Evolutionary conservation across 2,888 invertebrate genomes (phyloP).

Genomic region (Noctua comes): DNA sequence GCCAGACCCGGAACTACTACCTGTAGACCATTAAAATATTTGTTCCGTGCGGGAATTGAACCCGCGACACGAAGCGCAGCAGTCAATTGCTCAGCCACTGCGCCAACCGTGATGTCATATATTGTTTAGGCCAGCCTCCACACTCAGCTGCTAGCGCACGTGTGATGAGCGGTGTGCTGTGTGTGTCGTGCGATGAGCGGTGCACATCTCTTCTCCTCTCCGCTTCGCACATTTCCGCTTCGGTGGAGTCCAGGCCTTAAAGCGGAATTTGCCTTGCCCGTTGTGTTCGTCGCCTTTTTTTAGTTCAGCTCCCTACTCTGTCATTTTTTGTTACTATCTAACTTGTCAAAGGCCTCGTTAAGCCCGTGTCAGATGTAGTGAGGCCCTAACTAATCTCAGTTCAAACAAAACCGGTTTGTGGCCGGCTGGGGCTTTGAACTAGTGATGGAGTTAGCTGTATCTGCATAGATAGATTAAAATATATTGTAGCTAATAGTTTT

Average conservation of each 20-base stretch:
- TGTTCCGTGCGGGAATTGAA: too few relatives aligned
- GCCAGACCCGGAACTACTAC: too few relatives aligned
- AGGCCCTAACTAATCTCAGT: conserved; percentile 28
- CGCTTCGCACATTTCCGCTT: too few relatives aligned
- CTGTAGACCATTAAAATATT: too few relatives aligned
- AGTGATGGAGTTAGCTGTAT: neutral
- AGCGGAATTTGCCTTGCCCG: neutral
- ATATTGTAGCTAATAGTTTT: neutral
- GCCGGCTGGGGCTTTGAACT: neutral
- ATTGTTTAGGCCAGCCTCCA: too few relatives aligned
- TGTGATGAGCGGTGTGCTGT: too few relatives aligned
- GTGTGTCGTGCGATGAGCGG: too few relatives aligned
- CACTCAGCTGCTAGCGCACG: too few relatives aligned
- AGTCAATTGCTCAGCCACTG: too few relatives aligned
- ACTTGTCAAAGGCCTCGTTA: conserved; percentile 39
- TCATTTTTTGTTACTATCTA: conserved; percentile 22
- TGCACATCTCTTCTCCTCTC: too few relatives aligned
- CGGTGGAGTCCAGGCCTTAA: neutral
- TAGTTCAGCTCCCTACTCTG: neutral
- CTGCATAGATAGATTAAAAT: neutral
- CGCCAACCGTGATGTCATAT: too few relatives aligned
- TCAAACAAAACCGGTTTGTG: conserved; percentile 17
- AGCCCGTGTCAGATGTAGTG: conserved; percentile 23
- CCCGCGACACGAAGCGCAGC: too few relatives aligned
- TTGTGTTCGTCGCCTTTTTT: neutral